A percentile compares a stretch with the other conserved stretches of the same genome.
phyloP scores from a whole-genome alignment of 2,113 vertebrate species.

The Morphnarchus princeps region DNA sequence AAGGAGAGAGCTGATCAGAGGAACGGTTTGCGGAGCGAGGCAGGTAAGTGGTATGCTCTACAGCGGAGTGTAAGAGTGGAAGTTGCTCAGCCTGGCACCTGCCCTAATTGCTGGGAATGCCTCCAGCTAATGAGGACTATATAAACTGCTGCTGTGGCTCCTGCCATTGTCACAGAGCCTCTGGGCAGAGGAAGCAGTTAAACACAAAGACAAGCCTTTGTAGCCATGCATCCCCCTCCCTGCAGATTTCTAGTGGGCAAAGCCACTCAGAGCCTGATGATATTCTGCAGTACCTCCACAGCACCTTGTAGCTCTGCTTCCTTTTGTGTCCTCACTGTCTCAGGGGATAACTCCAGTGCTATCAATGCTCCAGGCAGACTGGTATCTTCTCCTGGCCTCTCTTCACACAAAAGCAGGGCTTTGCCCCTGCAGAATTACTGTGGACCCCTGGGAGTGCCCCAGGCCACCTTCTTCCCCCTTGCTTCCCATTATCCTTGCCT shows the following conservation, averaged over 20 bases:
- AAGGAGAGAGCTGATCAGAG: background rate
- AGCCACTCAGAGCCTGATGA: background rate
- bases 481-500: background rate
- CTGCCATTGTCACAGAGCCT: background rate
- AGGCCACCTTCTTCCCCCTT: background rate
- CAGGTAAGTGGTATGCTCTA: background rate
- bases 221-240: background rate
- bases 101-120: background rate
- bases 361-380: background rate
- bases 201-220: background rate
- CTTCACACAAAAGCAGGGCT: background rate
- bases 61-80: background rate
- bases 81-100: background rate
- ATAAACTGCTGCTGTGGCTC: background rate
- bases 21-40: rapidly evolving
- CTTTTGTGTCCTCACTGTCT: background rate
- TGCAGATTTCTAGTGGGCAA: background rate
- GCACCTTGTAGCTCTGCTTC: background rate
- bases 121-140: background rate
- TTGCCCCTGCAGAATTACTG: background rate
- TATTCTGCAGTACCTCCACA: background rate
- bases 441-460: background rate
- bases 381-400: background rate
- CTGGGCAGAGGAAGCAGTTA: background rate
- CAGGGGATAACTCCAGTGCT: background rate